Conservation (phyloP, 2,797 vertebrate genomes). For the Salarias fasciatus region DNA sequence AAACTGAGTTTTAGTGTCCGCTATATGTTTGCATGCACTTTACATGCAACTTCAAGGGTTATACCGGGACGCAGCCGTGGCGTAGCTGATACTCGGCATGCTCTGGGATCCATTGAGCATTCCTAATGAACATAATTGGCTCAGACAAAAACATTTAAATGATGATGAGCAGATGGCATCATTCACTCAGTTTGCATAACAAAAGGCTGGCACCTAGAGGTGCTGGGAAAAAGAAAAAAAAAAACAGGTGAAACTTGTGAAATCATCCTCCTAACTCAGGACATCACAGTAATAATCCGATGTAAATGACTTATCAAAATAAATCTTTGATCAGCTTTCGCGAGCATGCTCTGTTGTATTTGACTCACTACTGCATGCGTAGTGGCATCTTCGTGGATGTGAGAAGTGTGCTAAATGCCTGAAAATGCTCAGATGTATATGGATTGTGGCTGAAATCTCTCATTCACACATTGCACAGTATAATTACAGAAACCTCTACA, state of each 20-base stretch:
- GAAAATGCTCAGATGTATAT: background rate
- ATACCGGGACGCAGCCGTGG: slow-evolving; percentile 37
- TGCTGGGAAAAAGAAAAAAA: slow-evolving; percentile 28
- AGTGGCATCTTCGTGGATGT: slow-evolving; percentile 24
- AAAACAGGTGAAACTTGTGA: slow-evolving; percentile 66
- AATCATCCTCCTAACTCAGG: slow-evolving; percentile 58
- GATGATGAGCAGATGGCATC: slow-evolving; percentile 81
- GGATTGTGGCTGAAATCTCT: background rate
- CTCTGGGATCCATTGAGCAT: slow-evolving; percentile 62
- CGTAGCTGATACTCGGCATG: slow-evolving; percentile 38
- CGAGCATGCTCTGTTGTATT: slow-evolving; percentile 44
- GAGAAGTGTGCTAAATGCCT: slow-evolving; percentile 34
- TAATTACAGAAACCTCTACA: slow-evolving; percentile 11
- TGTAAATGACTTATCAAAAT: slow-evolving; percentile 66
- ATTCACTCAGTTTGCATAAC: slow-evolving; percentile 60
- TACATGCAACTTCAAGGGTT: slow-evolving; percentile 19
- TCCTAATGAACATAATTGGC: slow-evolving; percentile 72
- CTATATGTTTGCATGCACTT: background rate
- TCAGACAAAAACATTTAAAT: slow-evolving; percentile 75
- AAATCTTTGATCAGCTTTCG: slow-evolving; percentile 70
- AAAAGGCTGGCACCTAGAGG: slow-evolving; percentile 43
- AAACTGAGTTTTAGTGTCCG: background rate
- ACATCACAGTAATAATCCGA: slow-evolving; percentile 66
- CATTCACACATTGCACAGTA: slow-evolving; percentile 12
- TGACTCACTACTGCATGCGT: slow-evolving; percentile 41